phyloP scores from a whole-genome alignment of 1,140 invertebrate genomes.

The Pseudomyrmex dendroicus region DNA sequence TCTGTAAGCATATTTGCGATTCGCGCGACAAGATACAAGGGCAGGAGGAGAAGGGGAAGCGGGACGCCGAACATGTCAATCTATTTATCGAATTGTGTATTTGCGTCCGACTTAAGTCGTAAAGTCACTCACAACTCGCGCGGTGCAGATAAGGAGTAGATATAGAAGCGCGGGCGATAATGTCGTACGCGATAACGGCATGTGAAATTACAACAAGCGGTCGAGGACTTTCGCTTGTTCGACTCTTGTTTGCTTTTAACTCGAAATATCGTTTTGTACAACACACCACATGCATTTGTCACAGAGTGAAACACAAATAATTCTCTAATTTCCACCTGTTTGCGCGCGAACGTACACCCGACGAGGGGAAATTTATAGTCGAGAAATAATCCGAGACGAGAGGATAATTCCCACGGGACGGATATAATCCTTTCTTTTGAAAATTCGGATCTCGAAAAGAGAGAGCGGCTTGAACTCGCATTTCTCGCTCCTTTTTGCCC shows the following conservation, averaged over 20 bases:
- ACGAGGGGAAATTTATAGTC: too few relatives aligned
- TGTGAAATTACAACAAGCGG: constrained; percentile 42
- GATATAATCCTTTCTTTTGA: constrained; percentile 33
- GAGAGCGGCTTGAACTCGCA: constrained; percentile 28
- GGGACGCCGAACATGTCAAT: constrained; percentile 54
- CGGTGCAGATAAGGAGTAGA: constrained; percentile 59
- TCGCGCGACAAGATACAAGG: constrained; percentile 49
- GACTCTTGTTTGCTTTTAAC: constrained; percentile 41
- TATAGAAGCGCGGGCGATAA: constrained; percentile 65
- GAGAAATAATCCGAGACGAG: background rate
- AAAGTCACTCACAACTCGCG: constrained; percentile 25
- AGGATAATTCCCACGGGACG: background rate
- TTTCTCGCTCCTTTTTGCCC: constrained; percentile 20
- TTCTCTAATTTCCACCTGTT: too few relatives aligned
- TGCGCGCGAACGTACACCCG: too few relatives aligned
- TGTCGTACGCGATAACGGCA: constrained; percentile 64
- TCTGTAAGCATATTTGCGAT: too few relatives aligned
- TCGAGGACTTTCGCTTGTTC: constrained; percentile 36
- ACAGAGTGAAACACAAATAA: constrained; percentile 33
- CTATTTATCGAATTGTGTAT: constrained; percentile 66
- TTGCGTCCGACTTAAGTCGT: constrained; percentile 64
- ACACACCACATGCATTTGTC: background rate
- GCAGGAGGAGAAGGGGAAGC: background rate
- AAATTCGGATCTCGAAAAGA: constrained; percentile 52
- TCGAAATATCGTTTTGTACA: constrained; percentile 48